Base-by-base conservation (phyloP, 2,797 vertebrate genomes). In the Toxotes lorentzi region DNA sequence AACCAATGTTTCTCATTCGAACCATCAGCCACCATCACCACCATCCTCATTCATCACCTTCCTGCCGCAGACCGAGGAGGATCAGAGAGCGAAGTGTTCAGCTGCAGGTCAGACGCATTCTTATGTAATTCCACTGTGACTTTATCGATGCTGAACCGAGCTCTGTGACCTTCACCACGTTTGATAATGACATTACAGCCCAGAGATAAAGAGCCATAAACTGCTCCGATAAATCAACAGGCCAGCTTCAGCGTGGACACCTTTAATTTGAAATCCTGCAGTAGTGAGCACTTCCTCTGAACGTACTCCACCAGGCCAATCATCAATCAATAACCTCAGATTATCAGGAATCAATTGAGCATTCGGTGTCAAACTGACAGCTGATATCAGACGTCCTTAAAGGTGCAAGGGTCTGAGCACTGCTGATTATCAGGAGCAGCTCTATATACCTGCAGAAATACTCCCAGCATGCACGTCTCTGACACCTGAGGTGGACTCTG, bases 131-230 rank as follows among this genome's bases (percentile, higher is more conserved):
- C 14, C 7, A 14, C 57, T 35, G 21, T 4, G 32, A 7, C 16
- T 30, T 72, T 70, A 65, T 74, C 24, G 24, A 60, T 10, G 17
- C 10, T 10, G 6, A 50, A 10, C 4, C 21, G 23, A 12, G 57
- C 6, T 13, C 27, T 0, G 24, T 50, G 73, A 57, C 70, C 80
- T 77, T 85, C 35, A 56, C 8, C 8, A 4, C 21, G 0, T 63
- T 7, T 56, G 76, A 84, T 85, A 80, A 43, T 19, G 21, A 21
- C 1, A 1, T 38, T 35, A 58, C 45, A 41, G 50, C 53, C 1
- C 11, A 2, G 4, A 1, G 53, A 85, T 79, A 84, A 82, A 3
- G 17, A n/a, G 21, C 56, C 58, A 70, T 86, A 85, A 86, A 82
- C 2, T 5, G 10, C 23, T 6, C 38, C 35, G 45, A 76, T 43